phyloP scores from a whole-genome alignment of 2,113 vertebrate genomes.

The Climacteris rufus region DNA sequence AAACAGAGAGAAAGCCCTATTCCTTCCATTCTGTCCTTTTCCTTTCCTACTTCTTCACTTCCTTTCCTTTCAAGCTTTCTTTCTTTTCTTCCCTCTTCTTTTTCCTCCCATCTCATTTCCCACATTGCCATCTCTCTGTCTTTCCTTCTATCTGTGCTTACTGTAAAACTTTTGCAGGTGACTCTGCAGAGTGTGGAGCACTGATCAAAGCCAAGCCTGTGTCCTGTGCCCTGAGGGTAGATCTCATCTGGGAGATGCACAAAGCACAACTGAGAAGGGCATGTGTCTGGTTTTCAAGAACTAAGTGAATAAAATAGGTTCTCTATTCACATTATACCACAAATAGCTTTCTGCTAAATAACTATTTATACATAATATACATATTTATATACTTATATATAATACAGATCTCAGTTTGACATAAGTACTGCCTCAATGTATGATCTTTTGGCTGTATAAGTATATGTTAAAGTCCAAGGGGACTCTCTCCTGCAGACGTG shows the following conservation, averaged over 20 bases:
- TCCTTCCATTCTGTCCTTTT: not conserved
- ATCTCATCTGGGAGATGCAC: not conserved
- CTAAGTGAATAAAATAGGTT: not conserved
- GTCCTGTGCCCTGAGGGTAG: not conserved
- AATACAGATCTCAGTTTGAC: not conserved
- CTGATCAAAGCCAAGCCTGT: not conserved
- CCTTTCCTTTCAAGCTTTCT: not conserved
- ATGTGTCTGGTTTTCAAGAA: not conserved
- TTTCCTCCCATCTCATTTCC: not conserved
- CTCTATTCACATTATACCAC: not conserved
- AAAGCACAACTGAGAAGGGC: not conserved
- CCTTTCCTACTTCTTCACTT: not conserved
- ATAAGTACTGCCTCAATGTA: not conserved
- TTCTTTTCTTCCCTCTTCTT: rapidly evolving
- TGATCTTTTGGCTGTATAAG: not conserved
- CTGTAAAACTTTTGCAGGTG: not conserved
- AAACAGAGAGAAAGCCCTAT: not conserved
- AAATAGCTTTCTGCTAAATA: not conserved
- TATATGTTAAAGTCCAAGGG: not conserved
- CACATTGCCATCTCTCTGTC: not conserved
- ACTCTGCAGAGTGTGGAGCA: not conserved
- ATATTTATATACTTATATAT: not conserved
- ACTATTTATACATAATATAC: not conserved
- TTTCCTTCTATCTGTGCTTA: not conserved
- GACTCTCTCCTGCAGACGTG: not conserved